Base-by-base conservation (phyloP, 2,888 invertebrate species). In the Cataglyphis livida region DNA sequence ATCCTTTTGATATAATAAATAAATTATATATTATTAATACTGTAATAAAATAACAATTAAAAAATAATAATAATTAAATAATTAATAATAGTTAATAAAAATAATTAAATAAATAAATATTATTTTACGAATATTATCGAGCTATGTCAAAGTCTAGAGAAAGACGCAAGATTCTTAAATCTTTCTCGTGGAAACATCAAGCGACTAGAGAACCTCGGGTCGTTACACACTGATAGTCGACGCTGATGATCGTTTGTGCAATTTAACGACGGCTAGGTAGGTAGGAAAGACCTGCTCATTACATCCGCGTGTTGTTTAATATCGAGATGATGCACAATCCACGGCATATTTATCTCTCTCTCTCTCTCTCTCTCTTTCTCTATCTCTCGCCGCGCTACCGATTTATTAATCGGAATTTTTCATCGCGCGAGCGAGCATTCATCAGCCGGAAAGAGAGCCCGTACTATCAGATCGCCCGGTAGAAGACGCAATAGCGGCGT, bases 351-450 rank as follows among this genome's bases (percentile, higher is more conserved):
- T 71, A 35, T 44, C 32, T 32, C 32, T 32, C 32, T 32, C 59
- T 71, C 44, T 44, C 25, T 25, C 25, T 25, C 25, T 25, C 25
- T 25, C 25, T 25, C 1, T 25, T 1, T 25, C 25, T 25, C 25
- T 25, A 1, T 25, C 25, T 25, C 25, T 25, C 28, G 64, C 35
- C 12, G 62, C 70, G 64, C 68, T 78, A 70, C 73, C 75, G 66
- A 87, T 79, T 88, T 86, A 82, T 88, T 71, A 86, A 88, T 86
- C 71, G 41, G 59, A 57, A 83, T 88, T 87, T 83, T 76, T 88
- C 86, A 18, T 48, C 64, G 59, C 41, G 41, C 41, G 82, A 81
- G 57, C 32, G 32, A 25, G 25, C 76, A 87, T 82, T 70, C 87
- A 83, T 79, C 54, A 57, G 25, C 35, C 64, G 51, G 61, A 48